Evolutionary conservation across 2,888 invertebrate species (phyloP).

Genomic region (Cremastinae sp.): DNA sequence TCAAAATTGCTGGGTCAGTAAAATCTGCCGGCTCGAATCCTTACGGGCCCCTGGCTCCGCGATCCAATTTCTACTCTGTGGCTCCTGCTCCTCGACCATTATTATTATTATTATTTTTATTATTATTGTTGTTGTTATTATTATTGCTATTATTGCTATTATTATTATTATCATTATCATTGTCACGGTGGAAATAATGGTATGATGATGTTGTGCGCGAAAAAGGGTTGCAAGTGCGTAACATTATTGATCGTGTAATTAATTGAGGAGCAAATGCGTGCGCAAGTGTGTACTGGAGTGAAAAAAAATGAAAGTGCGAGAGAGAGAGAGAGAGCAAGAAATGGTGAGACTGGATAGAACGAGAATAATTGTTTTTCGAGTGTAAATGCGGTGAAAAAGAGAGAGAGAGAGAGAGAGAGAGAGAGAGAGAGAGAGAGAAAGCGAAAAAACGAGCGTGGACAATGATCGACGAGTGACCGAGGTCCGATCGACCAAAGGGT

Average conservation of each 20-base stretch:
- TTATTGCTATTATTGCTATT: too few species aligned
- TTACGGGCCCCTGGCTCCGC: too few species aligned
- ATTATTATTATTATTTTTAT: too few species aligned
- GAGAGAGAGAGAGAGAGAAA: constrained; percentile 59
- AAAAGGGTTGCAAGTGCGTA: constrained; percentile 55
- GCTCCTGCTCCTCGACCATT: too few species aligned
- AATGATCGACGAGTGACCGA: constrained; percentile 4
- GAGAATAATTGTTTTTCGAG: constrained; percentile 32
- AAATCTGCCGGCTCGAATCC: too few species aligned
- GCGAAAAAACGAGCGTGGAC: constrained; percentile 60
- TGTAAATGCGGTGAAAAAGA: constrained; percentile 25
- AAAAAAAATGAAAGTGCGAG: background rate
- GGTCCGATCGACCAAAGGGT: too few species aligned
- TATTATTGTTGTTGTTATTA: constrained; percentile 65
- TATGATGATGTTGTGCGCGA: constrained; percentile 66
- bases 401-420: constrained; percentile 62
- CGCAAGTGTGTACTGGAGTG: too few species aligned
- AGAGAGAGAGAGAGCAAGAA: constrained; percentile 56
- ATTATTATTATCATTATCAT: constrained; percentile 38
- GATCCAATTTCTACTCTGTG: too few species aligned
- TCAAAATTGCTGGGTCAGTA: too few species aligned
- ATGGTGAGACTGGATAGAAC: constrained; percentile 55
- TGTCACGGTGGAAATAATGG: constrained; percentile 55
- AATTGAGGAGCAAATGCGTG: constrained; percentile 44
- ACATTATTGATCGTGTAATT: constrained; percentile 58